These are phyloP conservation scores for Morone chrysops DNA, from an alignment of 2,113 vertebrate species.

Conservation along the genomic window DNA sequence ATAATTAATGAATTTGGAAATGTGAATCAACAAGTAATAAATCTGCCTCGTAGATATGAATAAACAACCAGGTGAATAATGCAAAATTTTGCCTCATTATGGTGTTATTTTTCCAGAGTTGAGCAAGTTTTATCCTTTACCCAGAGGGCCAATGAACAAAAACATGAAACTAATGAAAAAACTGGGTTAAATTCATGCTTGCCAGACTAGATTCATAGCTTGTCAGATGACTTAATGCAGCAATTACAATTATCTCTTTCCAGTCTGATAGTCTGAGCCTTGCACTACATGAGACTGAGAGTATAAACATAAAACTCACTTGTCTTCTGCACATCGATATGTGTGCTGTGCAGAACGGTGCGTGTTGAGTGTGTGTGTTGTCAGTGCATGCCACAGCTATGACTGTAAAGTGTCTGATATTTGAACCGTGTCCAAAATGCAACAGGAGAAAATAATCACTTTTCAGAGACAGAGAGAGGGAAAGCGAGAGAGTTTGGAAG, in stretches of 20 bases:
- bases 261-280: slow-evolving; percentile 36
- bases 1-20: neutral
- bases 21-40: neutral
- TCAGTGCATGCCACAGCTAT: slow-evolving; percentile 72
- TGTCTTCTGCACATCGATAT: slow-evolving; percentile 20
- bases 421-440: slow-evolving; percentile 72
- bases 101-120: slow-evolving; percentile 13
- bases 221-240: slow-evolving; percentile 49
- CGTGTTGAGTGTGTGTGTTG: slow-evolving; percentile 34
- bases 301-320: slow-evolving; percentile 38
- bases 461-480: slow-evolving; percentile 6
- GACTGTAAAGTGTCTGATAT: slow-evolving; percentile 60
- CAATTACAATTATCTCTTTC: slow-evolving; percentile 55
- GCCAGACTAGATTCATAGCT: slow-evolving; percentile 37
- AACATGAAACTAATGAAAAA: slow-evolving; percentile 35
- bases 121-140: slow-evolving; percentile 1
- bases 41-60: neutral
- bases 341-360: slow-evolving; percentile 6
- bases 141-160: neutral
- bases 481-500: neutral
- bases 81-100: slow-evolving; percentile 1
- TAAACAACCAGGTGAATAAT: neutral
- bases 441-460: slow-evolving; percentile 74
- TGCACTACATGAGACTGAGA: slow-evolving; percentile 16
- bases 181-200: slow-evolving; percentile 3